A percentile compares a stretch with the other conserved stretches of the same genome.
These are phyloP conservation scores for Cenopis cana DNA, from an alignment of 2,888 invertebrate genomes.

Conservation along the genomic window DNA sequence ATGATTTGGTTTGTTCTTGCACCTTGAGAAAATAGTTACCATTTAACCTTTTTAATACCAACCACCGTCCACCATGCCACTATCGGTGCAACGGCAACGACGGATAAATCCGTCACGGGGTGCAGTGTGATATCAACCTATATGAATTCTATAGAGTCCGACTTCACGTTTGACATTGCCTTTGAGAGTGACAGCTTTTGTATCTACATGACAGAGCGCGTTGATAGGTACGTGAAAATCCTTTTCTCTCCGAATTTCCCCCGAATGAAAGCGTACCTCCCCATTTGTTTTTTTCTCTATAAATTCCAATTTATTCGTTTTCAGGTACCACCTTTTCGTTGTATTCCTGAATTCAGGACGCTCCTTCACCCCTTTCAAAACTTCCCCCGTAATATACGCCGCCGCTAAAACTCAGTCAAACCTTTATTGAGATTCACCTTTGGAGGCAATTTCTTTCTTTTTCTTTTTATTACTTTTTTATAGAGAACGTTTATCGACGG, in stretches of 20 bases:
- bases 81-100: too few relatives aligned
- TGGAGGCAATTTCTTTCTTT: slow-evolving; percentile 63
- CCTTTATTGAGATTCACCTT: slow-evolving; percentile 74
- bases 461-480: slow-evolving; percentile 62
- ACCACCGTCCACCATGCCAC: too few relatives aligned
- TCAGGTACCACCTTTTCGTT: slow-evolving; percentile 77
- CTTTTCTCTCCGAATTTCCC: slow-evolving; percentile 13
- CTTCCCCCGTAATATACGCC: slow-evolving; percentile 71
- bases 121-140: too few relatives aligned
- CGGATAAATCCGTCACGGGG: too few relatives aligned
- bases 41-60: too few relatives aligned
- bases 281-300: slow-evolving; percentile 33
- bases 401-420: slow-evolving; percentile 60
- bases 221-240: background rate
- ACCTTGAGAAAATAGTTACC: too few relatives aligned
- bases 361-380: slow-evolving; percentile 77
- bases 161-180: too few relatives aligned
- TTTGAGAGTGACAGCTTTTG: background rate
- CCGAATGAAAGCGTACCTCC: slow-evolving; percentile 30
- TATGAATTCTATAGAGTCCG: too few relatives aligned
- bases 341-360: slow-evolving; percentile 74
- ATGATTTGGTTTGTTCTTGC: too few relatives aligned
- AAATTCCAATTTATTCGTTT: slow-evolving; percentile 51
- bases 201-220: background rate
- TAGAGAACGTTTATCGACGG: slow-evolving; percentile 58